phyloP scores from a whole-genome alignment of 2,797 vertebrate genomes.

The Gymnoscopelus braueri region DNA sequence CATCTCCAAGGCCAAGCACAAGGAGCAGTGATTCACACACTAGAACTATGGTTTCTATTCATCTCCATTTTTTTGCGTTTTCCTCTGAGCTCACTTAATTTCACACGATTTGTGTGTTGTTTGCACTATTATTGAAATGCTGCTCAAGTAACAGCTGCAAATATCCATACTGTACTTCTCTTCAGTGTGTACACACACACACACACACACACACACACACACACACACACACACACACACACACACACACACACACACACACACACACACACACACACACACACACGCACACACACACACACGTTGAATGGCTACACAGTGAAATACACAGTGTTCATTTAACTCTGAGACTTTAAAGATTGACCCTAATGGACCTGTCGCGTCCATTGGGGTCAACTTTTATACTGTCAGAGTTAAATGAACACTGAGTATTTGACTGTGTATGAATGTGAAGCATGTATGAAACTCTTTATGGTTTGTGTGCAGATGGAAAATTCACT shows the following conservation, averaged over 20 bases:
- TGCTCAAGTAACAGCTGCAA: constrained; percentile 11
- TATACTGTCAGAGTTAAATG: neutral
- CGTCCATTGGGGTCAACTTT: neutral
- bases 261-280: too few species aligned
- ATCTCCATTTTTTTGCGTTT: neutral
- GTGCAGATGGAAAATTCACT: constrained; percentile 3
- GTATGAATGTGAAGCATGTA: constrained; percentile 37
- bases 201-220: constrained; percentile 12
- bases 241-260: too few species aligned
- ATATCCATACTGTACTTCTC: neutral
- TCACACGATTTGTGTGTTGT: constrained; percentile 8
- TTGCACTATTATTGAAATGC: constrained; percentile 8
- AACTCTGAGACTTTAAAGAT: too few species aligned
- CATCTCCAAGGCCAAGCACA: too few species aligned
- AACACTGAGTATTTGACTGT: constrained; percentile 11
- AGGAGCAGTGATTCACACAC: neutral
- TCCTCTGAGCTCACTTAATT: constrained; percentile 19
- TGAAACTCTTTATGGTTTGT: constrained; percentile 30
- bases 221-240: too few species aligned
- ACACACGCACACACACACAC: too few species aligned
- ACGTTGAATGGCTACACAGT: too few species aligned
- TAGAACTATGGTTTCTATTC: too few species aligned
- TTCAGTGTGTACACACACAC: constrained; percentile 24
- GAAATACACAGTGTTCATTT: too few species aligned
- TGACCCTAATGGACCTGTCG: too few species aligned